Evolutionary conservation across 2,797 vertebrate species (phyloP), one percentile per base, ranked within the genome.

Genomic region (Sebastes reedi): DNA sequence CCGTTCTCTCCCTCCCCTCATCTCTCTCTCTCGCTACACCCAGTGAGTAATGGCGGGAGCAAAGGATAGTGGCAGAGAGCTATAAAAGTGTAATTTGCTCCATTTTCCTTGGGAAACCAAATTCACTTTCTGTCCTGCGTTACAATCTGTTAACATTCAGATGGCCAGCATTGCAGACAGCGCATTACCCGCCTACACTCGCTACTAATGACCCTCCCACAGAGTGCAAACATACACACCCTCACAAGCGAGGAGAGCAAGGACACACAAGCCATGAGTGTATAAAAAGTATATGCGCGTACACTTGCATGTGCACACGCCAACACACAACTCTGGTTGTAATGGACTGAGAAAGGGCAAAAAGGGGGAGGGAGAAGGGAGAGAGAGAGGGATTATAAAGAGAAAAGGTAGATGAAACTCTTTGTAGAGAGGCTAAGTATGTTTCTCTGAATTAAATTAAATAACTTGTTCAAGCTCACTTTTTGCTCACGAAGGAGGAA

Each of bases 41-140:
- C 71, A 81, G 89, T 95, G 94, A 95, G 92, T 95, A 95, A 96
- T 96, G 91, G 90, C 72, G 58, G 85, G 84, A 94, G 89, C 91
- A 91, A 93, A 93, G 87, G 87, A 95, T 92, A 93, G 93, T 95
- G 95, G 93, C 94, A 96, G 91, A 95, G 85, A 88, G 93, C 94
- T 95, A 95, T 95, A 96, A 95, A 95, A 95, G 93, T 94, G 94
- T 95, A 94, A 96, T 96, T 95, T 95, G 92, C 92, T 94, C 91
- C 87, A 92, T 94, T 95, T 95, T 96, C 92, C 87, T 91, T 77
- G 14, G 85, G 90, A 95, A 95, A 94, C 92, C 91, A 95, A 95
- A 94, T 95, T 94, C 94, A 91, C 91, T 92, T 91, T 94, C 89
- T 90, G 82, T 88, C 90, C 88, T 86, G 89, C 73, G 81, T 92